Evolutionary conservation across 2,797 vertebrate genomes (phyloP).

Genomic region (Acanthiza pusilla): DNA sequence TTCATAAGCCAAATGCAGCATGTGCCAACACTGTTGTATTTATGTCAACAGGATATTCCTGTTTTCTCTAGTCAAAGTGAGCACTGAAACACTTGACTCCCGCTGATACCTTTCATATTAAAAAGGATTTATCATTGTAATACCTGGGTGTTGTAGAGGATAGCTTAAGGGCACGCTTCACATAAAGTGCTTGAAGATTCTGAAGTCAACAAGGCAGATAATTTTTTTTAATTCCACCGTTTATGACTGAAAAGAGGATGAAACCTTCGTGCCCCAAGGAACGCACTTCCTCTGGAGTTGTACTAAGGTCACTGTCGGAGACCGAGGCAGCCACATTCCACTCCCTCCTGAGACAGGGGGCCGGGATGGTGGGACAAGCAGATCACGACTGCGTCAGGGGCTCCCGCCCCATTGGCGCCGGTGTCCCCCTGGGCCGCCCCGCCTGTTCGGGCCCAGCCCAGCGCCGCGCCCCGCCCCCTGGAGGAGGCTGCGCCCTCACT

Average conservation of each 20-base stretch:
- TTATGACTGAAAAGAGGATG: not conserved
- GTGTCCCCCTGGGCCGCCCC: no score
- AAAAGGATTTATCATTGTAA: not conserved
- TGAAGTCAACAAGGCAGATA: not conserved
- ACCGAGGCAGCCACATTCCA: accelerated
- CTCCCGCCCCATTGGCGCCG: accelerated
- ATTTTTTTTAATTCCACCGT: no score
- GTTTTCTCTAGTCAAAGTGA: not conserved
- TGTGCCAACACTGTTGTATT: not conserved
- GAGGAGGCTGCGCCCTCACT: not conserved
- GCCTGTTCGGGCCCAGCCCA: no score
- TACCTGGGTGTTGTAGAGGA: not conserved
- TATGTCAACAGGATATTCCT: not conserved
- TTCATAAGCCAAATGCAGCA: not conserved
- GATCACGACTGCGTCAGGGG: accelerated
- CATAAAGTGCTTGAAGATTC: not conserved
- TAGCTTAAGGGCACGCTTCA: not conserved
- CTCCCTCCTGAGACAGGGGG: accelerated
- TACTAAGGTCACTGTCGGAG: accelerated
- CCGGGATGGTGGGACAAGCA: accelerated
- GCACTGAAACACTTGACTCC: not conserved
- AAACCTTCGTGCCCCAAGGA: accelerated
- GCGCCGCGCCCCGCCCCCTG: not conserved
- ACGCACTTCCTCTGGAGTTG: accelerated
- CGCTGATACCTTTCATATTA: not conserved